phyloP scores from a whole-genome alignment of 1,140 invertebrate species.

The Melitaea cinxia region DNA sequence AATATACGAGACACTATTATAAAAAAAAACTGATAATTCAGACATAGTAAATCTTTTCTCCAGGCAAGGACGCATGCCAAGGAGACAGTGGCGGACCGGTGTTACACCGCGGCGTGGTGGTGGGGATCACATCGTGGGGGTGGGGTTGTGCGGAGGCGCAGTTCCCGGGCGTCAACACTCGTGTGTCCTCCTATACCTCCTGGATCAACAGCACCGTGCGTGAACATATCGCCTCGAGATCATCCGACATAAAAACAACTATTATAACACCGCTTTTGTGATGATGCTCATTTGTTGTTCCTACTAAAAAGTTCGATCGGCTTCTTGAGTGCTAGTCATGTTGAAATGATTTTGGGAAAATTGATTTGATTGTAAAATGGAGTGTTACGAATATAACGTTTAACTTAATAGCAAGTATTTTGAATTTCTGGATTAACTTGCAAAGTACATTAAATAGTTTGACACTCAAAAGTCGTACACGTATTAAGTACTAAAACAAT shows the following conservation, averaged over 20 bases:
- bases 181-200: slow-evolving; percentile 83
- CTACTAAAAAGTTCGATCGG: no score
- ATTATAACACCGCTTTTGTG: no score
- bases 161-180: slow-evolving; percentile 88
- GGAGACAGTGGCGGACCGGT: slow-evolving; percentile 85
- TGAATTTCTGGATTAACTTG: no score
- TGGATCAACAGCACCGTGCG: slow-evolving; percentile 82
- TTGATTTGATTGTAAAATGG: no score
- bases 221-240: not conserved
- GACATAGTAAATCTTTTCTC: not conserved
- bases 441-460: no score
- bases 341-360: no score
- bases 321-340: no score
- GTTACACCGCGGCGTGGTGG: slow-evolving; percentile 78
- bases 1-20: not conserved
- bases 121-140: slow-evolving; percentile 89
- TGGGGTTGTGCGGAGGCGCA: slow-evolving; percentile 84
- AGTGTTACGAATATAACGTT: no score
- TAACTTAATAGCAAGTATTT: no score
- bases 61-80: slow-evolving; percentile 69
- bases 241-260: not conserved
- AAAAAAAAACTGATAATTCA: not conserved
- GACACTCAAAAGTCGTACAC: no score
- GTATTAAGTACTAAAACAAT: no score
- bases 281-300: no score